Evolutionary conservation across 2,113 vertebrate genomes (phyloP).

Genomic region (Chaetura pelagica): DNA sequence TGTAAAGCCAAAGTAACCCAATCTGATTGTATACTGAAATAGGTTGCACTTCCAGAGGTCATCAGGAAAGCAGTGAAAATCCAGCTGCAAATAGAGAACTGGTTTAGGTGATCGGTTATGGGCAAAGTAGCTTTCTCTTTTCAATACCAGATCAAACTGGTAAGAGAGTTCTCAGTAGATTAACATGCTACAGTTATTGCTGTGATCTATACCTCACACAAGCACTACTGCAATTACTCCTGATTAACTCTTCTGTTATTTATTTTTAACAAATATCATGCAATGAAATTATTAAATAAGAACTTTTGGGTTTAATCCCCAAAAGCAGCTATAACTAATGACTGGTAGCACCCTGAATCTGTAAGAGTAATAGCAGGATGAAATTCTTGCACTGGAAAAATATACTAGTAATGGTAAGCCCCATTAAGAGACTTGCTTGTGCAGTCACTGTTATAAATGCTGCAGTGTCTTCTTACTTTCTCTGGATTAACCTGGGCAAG

Average conservation of each 20-base stretch:
- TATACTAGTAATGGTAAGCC: neutral
- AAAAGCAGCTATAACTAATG: neutral
- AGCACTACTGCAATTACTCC: neutral
- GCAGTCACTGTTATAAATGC: neutral
- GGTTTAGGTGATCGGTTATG: neutral
- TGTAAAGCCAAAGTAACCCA: neutral
- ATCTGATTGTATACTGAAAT: neutral
- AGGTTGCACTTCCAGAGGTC: neutral
- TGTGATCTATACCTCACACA: neutral
- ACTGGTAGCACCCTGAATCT: neutral
- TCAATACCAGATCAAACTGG: neutral
- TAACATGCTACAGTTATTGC: neutral
- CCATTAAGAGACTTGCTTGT: neutral
- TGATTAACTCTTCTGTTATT: neutral
- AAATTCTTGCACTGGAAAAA: neutral
- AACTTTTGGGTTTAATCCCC: neutral
- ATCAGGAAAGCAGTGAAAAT: neutral
- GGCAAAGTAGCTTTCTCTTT: neutral
- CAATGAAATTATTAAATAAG: neutral
- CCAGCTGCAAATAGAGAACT: neutral
- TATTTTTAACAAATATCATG: neutral
- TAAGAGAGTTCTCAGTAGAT: neutral
- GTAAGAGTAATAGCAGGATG: neutral
- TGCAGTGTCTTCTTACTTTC: neutral
- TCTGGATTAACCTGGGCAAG: neutral